A percentile compares a stretch with the other conserved stretches of the same genome.
Conservation (phyloP, 2,797 vertebrate genomes). For the Melanotaenia parkinsoni region DNA sequence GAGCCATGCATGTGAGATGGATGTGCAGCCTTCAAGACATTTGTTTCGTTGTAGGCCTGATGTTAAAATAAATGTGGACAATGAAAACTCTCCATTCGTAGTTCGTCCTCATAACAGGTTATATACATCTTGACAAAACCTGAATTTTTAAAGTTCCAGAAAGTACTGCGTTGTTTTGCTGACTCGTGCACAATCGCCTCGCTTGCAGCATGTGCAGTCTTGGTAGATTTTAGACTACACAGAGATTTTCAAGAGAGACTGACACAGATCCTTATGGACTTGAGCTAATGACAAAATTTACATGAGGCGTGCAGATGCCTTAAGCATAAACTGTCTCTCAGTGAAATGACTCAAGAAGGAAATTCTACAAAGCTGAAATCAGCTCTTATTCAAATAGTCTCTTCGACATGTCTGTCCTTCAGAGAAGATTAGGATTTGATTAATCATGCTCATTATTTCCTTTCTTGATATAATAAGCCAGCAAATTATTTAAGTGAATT, state of each 20-base stretch:
- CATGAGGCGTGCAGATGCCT: not conserved
- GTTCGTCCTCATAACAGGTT: not conserved
- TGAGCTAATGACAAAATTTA: not conserved
- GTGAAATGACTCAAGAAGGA: not conserved
- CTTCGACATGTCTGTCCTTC: not conserved
- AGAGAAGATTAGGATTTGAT: constrained; percentile 1
- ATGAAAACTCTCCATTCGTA: not conserved
- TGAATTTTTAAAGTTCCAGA: not conserved
- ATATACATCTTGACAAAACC: not conserved
- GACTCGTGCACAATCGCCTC: not conserved
- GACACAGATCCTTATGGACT: not conserved
- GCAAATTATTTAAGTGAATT: not conserved
- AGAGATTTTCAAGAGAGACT: not conserved
- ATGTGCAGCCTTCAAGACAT: not conserved
- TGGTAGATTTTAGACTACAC: not conserved
- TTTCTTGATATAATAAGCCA: not conserved
- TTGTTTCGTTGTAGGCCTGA: not conserved
- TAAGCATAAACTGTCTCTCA: not conserved
- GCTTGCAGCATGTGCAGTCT: not conserved
- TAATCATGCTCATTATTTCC: not conserved
- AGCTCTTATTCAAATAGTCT: not conserved
- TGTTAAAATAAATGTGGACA: not conserved
- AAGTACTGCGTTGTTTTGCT: not conserved
- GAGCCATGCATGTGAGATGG: not conserved
- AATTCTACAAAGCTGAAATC: not conserved